phyloP scores from a whole-genome alignment of 2,797 vertebrate species.

The Pangasius larnaudii region DNA sequence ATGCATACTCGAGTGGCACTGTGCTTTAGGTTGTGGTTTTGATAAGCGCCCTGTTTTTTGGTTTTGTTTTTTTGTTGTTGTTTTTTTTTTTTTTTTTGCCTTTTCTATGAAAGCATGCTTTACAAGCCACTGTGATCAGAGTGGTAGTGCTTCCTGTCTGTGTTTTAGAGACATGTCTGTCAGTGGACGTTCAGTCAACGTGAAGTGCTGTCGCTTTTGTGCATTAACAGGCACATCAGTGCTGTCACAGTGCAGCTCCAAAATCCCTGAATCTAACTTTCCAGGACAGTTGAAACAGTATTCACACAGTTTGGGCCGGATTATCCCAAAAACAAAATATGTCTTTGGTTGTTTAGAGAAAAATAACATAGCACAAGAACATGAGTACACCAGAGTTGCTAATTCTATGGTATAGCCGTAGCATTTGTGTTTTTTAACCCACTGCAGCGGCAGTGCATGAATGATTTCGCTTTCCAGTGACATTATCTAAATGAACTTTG shows the following conservation, averaged over 20 bases:
- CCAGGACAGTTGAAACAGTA: not conserved
- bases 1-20: constrained; percentile 37
- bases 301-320: not conserved
- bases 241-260: constrained; percentile 16
- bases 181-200: constrained; percentile 27
- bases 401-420: not conserved
- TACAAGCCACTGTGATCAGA: constrained; percentile 34
- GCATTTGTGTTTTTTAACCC: not conserved
- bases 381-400: not conserved
- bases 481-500: not conserved
- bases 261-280: constrained; percentile 1
- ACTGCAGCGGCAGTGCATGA: too few relatives aligned
- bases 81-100: not conserved
- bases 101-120: constrained; percentile 33
- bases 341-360: not conserved
- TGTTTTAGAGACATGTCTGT: constrained; percentile 24
- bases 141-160: not conserved
- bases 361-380: not conserved
- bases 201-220: not conserved
- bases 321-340: not conserved
- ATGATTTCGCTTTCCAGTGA: not conserved
- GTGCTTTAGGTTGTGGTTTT: constrained; percentile 43
- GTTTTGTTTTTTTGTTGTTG: too few relatives aligned
- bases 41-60: not conserved
- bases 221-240: constrained; percentile 28